Percentiles rank a stretch among this genome's conserved stretches.
phyloP scores from a whole-genome alignment of 2,888 invertebrate genomes.

The Therioaphis trifolii region DNA sequence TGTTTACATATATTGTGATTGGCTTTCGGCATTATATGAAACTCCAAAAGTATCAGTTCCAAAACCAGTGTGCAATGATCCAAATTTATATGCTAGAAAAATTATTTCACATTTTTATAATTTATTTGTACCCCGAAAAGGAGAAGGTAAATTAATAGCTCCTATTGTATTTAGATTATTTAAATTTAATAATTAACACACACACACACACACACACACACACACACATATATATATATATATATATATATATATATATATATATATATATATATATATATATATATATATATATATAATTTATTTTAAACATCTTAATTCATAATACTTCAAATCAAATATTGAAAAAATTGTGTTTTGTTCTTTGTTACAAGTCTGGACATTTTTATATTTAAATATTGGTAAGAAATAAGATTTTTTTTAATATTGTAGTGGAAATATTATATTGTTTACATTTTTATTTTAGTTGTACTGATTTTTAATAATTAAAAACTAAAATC shows the following conservation, averaged over 20 bases:
- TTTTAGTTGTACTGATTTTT: not conserved
- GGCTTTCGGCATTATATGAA: slow-evolving; percentile 89
- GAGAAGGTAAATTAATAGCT: slow-evolving; percentile 79
- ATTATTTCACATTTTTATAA: slow-evolving; percentile 94
- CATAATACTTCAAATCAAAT: slow-evolving; percentile 44
- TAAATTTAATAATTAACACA: slow-evolving; percentile 49
- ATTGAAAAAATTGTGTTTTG: slow-evolving; percentile 64
- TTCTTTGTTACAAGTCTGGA: slow-evolving; percentile 82
- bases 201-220: too few relatives aligned
- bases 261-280: too few relatives aligned
- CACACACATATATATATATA: too few relatives aligned
- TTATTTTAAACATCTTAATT: slow-evolving; percentile 56
- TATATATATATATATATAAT: not conserved
- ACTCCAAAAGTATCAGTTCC: slow-evolving; percentile 89
- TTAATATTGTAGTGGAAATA: slow-evolving; percentile 20
- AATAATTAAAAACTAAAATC: too few relatives aligned
- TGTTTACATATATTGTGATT: slow-evolving; percentile 96
- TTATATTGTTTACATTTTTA: slow-evolving; percentile 13
- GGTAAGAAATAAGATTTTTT: slow-evolving; percentile 72
- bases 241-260: too few relatives aligned
- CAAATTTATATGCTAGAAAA: slow-evolving; percentile 88
- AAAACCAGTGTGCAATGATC: slow-evolving; percentile 86
- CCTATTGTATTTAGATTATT: slow-evolving; percentile 23
- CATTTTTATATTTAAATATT: slow-evolving; percentile 88
- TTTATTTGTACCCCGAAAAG: slow-evolving; percentile 91